Base-by-base conservation (phyloP, 1,140 invertebrate species). In the Thereuonema tuberculata region DNA sequence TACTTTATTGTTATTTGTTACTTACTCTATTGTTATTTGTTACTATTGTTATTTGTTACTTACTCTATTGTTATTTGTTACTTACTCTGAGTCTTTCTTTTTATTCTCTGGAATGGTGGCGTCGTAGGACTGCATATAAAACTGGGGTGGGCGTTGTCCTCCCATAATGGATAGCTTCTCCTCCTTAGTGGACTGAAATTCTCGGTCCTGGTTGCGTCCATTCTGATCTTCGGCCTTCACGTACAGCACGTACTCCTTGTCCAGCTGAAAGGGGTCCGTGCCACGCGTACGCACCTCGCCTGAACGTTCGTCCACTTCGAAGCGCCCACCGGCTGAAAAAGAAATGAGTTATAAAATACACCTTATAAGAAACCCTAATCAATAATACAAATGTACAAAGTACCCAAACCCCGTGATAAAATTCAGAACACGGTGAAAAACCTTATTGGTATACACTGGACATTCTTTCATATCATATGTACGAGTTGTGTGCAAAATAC, bases 191-290 rank as follows among this genome's bases (percentile, higher is more conserved):
- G 88, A 89, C 73, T 93, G 91, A 73, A 85, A 94, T 52, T 84
- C 78, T 58, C 86, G 80, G 66, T 93, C 89, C 68, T 91, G 89
- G 14, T 91, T 82, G 56, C 89, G 81, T 23, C 91, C 91, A 70
- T 91, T 93, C 73, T 90, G 90, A 78, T 95, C 92, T 77, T 95
- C 91, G 0, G 92, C 91, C 75, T 93, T 93, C 15, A 95, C 91
- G 70, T 95, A 95, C 58, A 95, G 76, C 20, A 94, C 90, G 71
- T 95, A 95, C 70, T 95, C 92, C 87, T 93, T 93, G 71, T 95
- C 92, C 66, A 94, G 73, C 72, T 93, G 90, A 70, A 95, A 94
- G 15, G 89, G 83, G 69, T 93, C 91, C 1, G 83, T 89, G 46
- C 90, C 90, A 48, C 88, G 77, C 0, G 91, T 94, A 21, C 91